Evolutionary conservation across 1,140 invertebrate genomes (phyloP), one percentile per base, ranked within the genome.

Genomic region (Drosophila watanabei): DNA sequence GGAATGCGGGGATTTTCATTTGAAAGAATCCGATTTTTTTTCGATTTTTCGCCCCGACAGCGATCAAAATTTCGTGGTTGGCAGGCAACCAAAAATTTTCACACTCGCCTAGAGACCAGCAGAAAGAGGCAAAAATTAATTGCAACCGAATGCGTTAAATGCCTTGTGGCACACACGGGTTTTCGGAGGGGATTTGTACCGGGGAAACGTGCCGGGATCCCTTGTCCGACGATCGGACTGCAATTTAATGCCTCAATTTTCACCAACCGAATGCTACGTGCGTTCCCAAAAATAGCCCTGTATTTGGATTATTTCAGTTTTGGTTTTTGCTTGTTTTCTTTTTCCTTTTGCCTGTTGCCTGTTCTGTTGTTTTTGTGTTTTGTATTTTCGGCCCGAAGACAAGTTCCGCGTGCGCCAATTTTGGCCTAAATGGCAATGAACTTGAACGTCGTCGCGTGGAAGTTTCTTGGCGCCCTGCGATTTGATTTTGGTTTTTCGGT

Each of bases 381-480:
- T 39, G n/a, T 51, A 62, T 52, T 70, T 71, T 77, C 43, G 37
- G 35, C 75, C 70, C n/a, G 14, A 78, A 78, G 63, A 78, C 64
- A 78, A 77, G 73, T 77, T 77, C 62, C 75, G 65, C 75, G 66
- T 43, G 58, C 65, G 75, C 75, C 76, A 79, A 71, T 79, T 79
- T 79, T 79, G 77, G 77, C 71, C 68, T 79, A 79, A 79, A 79
- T 79, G 77, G 77, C 77, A 79, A 79, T 79, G 77, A 79, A 79
- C 77, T 79, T 79, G 77, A 79, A 79, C 68, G 59, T 68, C 52
- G 75, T 64, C 56, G 66, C 75, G 75, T 78, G 72, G 71, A 68
- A 60, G 49, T 77, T 79, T 61, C 35, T 56, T 77, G 75, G 75
- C 75, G 75, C 75, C 76, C 75, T 71, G 75, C 76, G 75, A 78